Conservation (phyloP, 2,888 invertebrate species). For the Drosophila cracens region DNA sequence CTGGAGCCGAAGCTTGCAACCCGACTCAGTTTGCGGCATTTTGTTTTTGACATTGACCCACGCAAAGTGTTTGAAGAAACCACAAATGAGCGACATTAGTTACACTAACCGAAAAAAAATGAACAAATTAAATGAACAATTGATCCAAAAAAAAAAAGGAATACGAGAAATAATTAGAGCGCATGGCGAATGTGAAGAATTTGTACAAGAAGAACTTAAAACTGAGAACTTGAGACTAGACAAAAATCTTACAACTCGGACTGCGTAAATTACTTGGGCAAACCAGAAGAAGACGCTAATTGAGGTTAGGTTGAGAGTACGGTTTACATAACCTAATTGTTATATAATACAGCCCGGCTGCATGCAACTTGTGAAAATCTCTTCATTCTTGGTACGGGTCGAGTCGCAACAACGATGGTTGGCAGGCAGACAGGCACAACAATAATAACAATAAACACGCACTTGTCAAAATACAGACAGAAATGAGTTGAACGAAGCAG, state of each 20-base stretch:
- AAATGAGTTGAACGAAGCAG: neutral
- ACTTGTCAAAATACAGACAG: conserved; percentile 72
- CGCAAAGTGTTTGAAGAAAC: conserved; percentile 66
- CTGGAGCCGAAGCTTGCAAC: conserved; percentile 22
- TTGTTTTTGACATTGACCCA: conserved; percentile 65
- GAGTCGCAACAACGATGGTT: conserved; percentile 3
- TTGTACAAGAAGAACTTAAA: conserved; percentile 16
- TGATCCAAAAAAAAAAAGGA: conserved; percentile 28
- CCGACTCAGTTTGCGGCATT: conserved; percentile 24
- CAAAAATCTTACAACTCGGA: conserved; percentile 7
- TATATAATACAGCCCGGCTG: conserved; percentile 49
- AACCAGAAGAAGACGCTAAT: conserved; percentile 65
- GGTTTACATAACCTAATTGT: conserved; percentile 75
- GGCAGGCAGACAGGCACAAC: conserved; percentile 23
- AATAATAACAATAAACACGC: conserved; percentile 59
- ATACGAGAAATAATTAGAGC: conserved; percentile 50
- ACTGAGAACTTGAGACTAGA: conserved; percentile 7
- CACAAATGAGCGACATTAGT: conserved; percentile 78
- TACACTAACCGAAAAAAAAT: conserved; percentile 73
- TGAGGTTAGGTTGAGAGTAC: conserved; percentile 60
- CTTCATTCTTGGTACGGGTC: conserved; percentile 43
- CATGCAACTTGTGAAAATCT: conserved; percentile 73
- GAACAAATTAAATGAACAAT: conserved; percentile 75
- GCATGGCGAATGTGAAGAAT: conserved; percentile 46
- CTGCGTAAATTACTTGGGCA: conserved; percentile 42